Percentiles rank a stretch among this genome's conserved stretches.
phyloP scores from a whole-genome alignment of 1,140 invertebrate genomes.

The Camponotus vicinus region DNA sequence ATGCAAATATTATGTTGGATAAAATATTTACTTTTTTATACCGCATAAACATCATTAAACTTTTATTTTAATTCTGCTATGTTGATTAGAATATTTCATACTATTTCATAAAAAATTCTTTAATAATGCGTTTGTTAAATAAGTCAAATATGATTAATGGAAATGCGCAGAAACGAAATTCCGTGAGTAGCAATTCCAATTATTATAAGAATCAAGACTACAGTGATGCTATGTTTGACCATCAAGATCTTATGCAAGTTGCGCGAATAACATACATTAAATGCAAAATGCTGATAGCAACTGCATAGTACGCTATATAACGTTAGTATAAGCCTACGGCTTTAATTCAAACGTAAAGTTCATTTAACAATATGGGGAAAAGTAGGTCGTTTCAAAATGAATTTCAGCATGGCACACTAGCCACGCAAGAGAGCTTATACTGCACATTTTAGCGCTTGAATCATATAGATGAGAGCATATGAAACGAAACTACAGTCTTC shows the following conservation, averaged over 20 bases:
- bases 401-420: conserved; percentile 37
- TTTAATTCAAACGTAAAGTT: conserved; percentile 60
- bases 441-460: conserved; percentile 23
- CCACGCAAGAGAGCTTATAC: conserved; percentile 33
- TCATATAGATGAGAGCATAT: conserved; percentile 5
- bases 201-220: conserved; percentile 53
- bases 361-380: conserved; percentile 32
- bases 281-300: conserved; percentile 31
- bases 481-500: conserved; percentile 28
- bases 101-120: conserved; percentile 4
- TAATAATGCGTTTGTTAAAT: neutral
- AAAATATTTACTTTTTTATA: neutral
- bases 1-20: neutral
- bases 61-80: neutral
- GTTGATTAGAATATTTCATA: neutral
- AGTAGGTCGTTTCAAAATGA: conserved; percentile 56
- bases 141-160: conserved; percentile 32
- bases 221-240: conserved; percentile 41
- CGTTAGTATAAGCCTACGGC: conserved; percentile 33
- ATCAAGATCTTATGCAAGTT: conserved; percentile 55
- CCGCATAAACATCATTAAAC: too few relatives aligned
- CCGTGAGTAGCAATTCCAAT: conserved; percentile 23
- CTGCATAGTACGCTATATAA: neutral
- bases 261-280: conserved; percentile 44
- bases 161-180: neutral